These are phyloP conservation scores for Danio rerio DNA, from an alignment of 2,113 vertebrate genomes.

Conservation along the genomic window GRCz12tu NC_133184.1:34341501-34342000, in stretches of 20 bases:
- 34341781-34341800: neutral
- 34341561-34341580: constrained; percentile 30
- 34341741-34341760: no score
- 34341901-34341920: no score
- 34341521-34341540: neutral
- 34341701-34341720: neutral
- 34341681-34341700: neutral
- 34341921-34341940: no score
- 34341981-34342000: no score
- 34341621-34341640: no score
- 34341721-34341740: no score
- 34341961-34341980: no score
- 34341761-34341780: neutral
- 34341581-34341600: neutral
- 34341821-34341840: neutral
- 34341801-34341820: neutral
- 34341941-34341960: no score
- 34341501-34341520: no score
- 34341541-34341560: neutral
- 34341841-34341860: no score
- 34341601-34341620: neutral
- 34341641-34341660: neutral
- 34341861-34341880: no score
- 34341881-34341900: no score
- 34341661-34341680: neutral